Evolutionary conservation across 2,888 invertebrate species (phyloP), one percentile per base, ranked within the genome.

Genomic region (Oscheius sp.): DNA sequence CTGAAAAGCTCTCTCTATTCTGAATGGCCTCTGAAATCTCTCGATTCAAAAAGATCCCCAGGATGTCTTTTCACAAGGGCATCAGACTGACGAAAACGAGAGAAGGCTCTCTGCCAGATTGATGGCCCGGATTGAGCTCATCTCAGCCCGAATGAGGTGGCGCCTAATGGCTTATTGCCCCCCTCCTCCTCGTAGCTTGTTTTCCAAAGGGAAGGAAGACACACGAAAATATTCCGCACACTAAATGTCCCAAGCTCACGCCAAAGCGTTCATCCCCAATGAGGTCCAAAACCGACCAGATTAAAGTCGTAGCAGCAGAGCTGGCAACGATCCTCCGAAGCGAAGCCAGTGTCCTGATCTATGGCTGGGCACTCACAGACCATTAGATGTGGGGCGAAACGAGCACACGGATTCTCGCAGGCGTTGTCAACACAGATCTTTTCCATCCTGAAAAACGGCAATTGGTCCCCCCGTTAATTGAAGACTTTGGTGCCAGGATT

Each of bases 281-380:
- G n/a, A n/a, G n/a, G 20, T 25, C n/a, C n/a, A n/a, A n/a, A 61
- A 74, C 80, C 52, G 33, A 85, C 85, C 73, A 81, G 68, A 48
- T 83, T 82, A 65, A 82, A 86, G 71, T 86, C 85, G 70, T 83
- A 86, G 68, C 86, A 86, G 71, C 86, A 86, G 39, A 86, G 72
- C 58, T 86, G 85, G 68, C 86, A 86, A 23, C 86, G 72, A 65
- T 87, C 85, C 42, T 87, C 87, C 15, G 82, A 81, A 20, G 84
- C 86, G 69, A 83, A 85, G 2, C 85, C 85, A 5, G 85, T 86
- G 71, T 86, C 85, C 50, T 82, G 86, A 68, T 86, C 86, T 48
- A 86, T 86, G 33, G 82, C 72, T 2, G 84, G 73, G 65, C 86
- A 86, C 48, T 86, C 86, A 72, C 86, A 86, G n/a, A 86, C 84